Base-by-base conservation (phyloP, 2,888 invertebrate species). In the Dynastes grantii region DNA sequence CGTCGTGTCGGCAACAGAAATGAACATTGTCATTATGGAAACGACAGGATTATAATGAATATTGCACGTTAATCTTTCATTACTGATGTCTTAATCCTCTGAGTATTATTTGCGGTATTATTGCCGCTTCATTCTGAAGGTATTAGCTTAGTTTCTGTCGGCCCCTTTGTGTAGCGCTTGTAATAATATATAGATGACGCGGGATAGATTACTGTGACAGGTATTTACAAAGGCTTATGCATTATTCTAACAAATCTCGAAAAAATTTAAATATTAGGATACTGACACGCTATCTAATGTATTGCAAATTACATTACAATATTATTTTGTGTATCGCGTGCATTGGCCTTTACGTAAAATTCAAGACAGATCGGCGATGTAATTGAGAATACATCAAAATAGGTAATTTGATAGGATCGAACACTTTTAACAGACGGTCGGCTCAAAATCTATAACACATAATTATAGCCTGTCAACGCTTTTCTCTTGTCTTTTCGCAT, bases 11-110 rank as follows among this genome's bases (percentile, higher is more conserved):
- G 16, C 8, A 0, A 16, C 4, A 22, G 2, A n/a, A 22, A n/a
- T n/a, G 55, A 55, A 55, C 8, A 8, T n/a, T n/a, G 6, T 22
- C 55, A 55, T n/a, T 55, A 55, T n/a, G 5, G 55, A 55, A 55
- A n/a, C 55, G 55, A 55, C 55, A 55, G n/a, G 55, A 55, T 55
- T 22, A 22, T n/a, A n/a, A 55, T 55, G 55, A 55, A 55, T 55
- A 55, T 55, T 55, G 55, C 22, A 22, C 16, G n/a, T 16, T 55
- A 55, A 55, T 55, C 55, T 55, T n/a, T n/a, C n/a, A 55, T n/a
- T 2, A 55, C 55, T 55, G 55, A 55, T 55, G 8, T 55, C 55
- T 55, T 55, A 55, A 55, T 55, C 55, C 8, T 9, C 22, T 2
- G 13, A n/a, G 55, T 22, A 55, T 55, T 55, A 22, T 55, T 55